Evolutionary conservation across 1,140 invertebrate genomes (phyloP).

Genomic region (Lasioglossum baleicum): DNA sequence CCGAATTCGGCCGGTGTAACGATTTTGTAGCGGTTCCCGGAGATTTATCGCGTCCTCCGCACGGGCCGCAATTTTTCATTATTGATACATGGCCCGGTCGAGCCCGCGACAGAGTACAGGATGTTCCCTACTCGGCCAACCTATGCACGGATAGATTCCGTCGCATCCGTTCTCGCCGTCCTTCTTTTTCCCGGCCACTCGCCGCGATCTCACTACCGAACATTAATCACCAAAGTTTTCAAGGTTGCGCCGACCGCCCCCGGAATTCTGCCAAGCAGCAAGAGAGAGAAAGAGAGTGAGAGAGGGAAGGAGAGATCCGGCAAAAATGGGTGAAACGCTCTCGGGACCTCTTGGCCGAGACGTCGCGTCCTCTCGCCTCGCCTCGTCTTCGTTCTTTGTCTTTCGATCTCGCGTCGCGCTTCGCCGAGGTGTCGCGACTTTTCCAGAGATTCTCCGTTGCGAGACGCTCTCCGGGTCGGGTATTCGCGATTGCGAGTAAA

Average conservation of each 20-base stretch:
- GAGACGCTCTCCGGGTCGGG: too few species aligned
- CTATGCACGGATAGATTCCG: slow-evolving; percentile 11
- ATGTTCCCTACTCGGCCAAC: slow-evolving; percentile 14
- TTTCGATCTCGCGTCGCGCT: too few species aligned
- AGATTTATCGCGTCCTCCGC: slow-evolving; percentile 37
- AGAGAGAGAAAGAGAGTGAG: too few species aligned
- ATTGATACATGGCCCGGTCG: slow-evolving; percentile 36
- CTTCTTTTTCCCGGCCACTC: slow-evolving; percentile 23
- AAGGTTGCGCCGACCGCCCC: slow-evolving; percentile 39
- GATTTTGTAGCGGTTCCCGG: slow-evolving; percentile 15
- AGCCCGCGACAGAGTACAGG: slow-evolving; percentile 34
- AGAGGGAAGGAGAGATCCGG: too few species aligned
- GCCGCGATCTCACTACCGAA: not conserved
- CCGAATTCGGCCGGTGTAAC: slow-evolving; percentile 29
- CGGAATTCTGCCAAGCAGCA: too few species aligned
- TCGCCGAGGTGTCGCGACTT: too few species aligned
- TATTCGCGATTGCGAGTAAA: too few species aligned
- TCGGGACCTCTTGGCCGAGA: too few species aligned
- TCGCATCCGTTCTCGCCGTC: not conserved
- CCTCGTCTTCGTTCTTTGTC: too few species aligned
- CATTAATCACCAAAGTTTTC: slow-evolving; percentile 52
- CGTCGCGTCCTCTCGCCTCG: too few species aligned
- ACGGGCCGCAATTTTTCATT: slow-evolving; percentile 40
- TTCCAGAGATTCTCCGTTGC: too few species aligned
- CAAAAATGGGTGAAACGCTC: too few species aligned